Percentiles rank a stretch among this genome's conserved stretches.
These are phyloP conservation scores for Crepidodera aurea DNA, from an alignment of 2,888 invertebrate genomes.

Conservation along the genomic window DNA sequence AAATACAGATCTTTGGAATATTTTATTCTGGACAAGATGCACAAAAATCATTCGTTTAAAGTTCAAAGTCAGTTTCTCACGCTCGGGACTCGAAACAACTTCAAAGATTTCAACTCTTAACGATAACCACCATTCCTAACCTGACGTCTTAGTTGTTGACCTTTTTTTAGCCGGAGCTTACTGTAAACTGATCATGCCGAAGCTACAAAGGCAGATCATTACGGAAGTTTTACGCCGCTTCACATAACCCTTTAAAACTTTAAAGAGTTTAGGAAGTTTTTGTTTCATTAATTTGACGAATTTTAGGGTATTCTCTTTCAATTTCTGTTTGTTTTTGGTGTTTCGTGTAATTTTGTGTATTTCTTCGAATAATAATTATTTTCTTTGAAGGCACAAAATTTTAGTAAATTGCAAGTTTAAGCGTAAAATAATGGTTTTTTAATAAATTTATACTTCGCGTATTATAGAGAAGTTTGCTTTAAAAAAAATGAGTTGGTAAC, in stretches of 20 bases:
- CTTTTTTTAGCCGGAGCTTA: background rate
- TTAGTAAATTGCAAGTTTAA: no score
- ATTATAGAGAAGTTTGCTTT: no score
- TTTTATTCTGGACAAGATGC: background rate
- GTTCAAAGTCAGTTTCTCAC: slow-evolving; percentile 8
- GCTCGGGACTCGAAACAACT: background rate
- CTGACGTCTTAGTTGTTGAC: background rate
- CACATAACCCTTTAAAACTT: slow-evolving; percentile 21
- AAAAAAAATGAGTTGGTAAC: no score
- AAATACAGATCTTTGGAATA: no score
- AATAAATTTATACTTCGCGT: no score
- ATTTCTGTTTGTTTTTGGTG: no score
- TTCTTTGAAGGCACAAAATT: no score
- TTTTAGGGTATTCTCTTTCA: no score
- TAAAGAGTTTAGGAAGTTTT: slow-evolving; percentile 5
- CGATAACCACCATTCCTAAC: slow-evolving; percentile 10
- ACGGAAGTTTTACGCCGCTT: slow-evolving; percentile 22
- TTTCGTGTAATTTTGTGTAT: no score
- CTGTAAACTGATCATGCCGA: slow-evolving; percentile 9
- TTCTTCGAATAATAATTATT: no score
- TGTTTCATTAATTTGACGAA: slow-evolving; percentile 3
- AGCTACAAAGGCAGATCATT: slow-evolving; percentile 27
- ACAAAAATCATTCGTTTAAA: background rate
- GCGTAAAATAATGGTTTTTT: no score
- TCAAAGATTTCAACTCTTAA: slow-evolving; percentile 13